Evolutionary conservation across 92 coral and sea anemone species (phyloP), one percentile per base, ranked within the genome.

Genomic region (Phymanthus crucifer): DNA sequence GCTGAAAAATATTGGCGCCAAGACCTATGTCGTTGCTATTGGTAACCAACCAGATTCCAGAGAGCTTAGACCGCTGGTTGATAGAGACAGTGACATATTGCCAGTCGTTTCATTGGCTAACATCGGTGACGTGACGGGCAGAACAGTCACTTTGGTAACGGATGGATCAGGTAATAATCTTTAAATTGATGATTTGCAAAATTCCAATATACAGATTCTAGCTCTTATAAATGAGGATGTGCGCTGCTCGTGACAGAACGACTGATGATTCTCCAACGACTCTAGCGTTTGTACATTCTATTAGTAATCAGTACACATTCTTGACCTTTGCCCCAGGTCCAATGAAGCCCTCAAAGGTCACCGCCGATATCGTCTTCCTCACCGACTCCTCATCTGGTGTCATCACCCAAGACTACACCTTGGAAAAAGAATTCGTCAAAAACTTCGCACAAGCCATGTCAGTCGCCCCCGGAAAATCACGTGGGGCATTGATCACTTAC

Each of bases 381-480:
- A 74, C 79, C 19, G 92, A 89, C 52, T 89, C 92, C 32, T 89
- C 92, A 4, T 81, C 84, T n/a, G 84, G 74, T 23, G 87, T 89
- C 78, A 73, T 27, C 40, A 68, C n/a, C 14, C 80, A 73, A 32
- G 83, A 92, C 46, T 90, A 77, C 88, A 72, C 79, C 3, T 58
- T 7, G 5, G 76, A 89, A 73, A 89, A 90, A 74, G 84, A 84
- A 18, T 90, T 92, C 77, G 77, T 92, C 72, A 87, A 87, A 69
- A 84, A 86, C 24, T 56, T 92, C 47, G 85, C 87, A 69, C 78
- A 86, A 65, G 56, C 73, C 14, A 77, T 87, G 32, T 50, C 81
- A n/a, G 26, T 92, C 29, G 70, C 91, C 31, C 47, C 77, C 16
- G 75, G 72, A 12, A 72, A 78, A 61, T 87, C 93, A 12, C 93